Evolutionary conservation across 2,797 vertebrate species (phyloP).

Genomic region (Urosaurus nigricauda): DNA sequence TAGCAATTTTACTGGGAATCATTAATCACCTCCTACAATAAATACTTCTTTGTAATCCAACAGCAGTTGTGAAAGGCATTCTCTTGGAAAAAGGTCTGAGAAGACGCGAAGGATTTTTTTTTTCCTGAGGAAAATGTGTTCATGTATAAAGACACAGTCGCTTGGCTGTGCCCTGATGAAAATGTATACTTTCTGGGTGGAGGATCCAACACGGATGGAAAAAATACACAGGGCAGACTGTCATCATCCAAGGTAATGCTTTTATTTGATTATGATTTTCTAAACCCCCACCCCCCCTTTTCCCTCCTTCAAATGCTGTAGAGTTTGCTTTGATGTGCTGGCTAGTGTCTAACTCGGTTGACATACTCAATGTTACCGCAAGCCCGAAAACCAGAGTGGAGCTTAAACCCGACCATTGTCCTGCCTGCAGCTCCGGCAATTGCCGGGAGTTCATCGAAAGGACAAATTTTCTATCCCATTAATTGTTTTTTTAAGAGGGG

Average conservation of each 20-base stretch:
- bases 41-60: constrained; percentile 88
- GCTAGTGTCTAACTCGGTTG: not conserved
- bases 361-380: constrained; percentile 64
- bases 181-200: constrained; percentile 73
- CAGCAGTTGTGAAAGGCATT: constrained; percentile 85
- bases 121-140: constrained; percentile 79
- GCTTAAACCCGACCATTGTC: constrained; percentile 81
- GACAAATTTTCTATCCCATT: constrained; percentile 95
- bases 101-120: constrained; percentile 80
- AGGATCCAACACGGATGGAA: constrained; percentile 71
- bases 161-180: constrained; percentile 78
- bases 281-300: not conserved
- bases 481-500: constrained; percentile 84
- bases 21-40: constrained; percentile 88
- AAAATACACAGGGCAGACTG: constrained; percentile 76
- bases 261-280: constrained; percentile 51
- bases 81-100: constrained; percentile 84
- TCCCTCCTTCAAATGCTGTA: constrained; percentile 19
- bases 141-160: constrained; percentile 76
- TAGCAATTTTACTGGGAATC: constrained; percentile 84
- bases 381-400: constrained; percentile 74
- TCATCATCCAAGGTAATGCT: constrained; percentile 79
- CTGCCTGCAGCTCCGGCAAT: constrained; percentile 82
- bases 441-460: constrained; percentile 91
- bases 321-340: constrained; percentile 31